Evolutionary conservation across 1,140 invertebrate species (phyloP), one percentile per base, ranked within the genome.

Genomic region (Odontomachus brunneus): DNA sequence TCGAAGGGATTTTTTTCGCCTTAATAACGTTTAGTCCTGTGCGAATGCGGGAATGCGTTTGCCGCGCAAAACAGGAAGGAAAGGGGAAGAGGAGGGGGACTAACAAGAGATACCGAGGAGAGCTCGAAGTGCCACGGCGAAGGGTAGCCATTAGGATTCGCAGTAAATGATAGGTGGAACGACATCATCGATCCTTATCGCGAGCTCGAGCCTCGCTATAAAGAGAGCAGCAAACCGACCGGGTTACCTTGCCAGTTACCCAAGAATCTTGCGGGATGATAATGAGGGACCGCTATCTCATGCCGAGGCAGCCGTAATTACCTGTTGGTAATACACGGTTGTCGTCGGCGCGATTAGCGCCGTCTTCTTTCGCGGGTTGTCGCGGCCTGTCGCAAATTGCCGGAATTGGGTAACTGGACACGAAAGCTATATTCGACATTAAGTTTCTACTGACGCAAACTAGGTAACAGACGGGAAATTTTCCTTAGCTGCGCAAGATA

Each of bases 231-330:
- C 24, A 71, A 48, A 9, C 5, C 9, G 48, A 17, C 24, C 66
- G 22, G 48, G 19, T 19, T 49, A 48, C 29, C 48, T 85, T 60
- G 78, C 66, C 65, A 33, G 29, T 83, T 78, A 44, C 22, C 66
- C 80, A 75, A 86, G 44, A 72, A 53, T 49, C 9, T 22, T 59
- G 44, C 63, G 62, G 63, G 76, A 81, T 81, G 84, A 90, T 91
- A 89, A 91, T 90, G 75, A 89, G 53, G 71, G 84, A 55, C 24
- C 60, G 66, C 71, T 88, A 84, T 84, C 38, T 76, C 85, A 85
- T 84, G 87, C 85, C 87, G 82, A 89, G 82, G 67, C 67, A 85
- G 87, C 84, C 82, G 49, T 88, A 91, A 91, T 91, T 90, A 91
- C 83, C 67, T 62, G 62, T 60, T 81, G 48, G 80, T 90, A 90